Conservation (phyloP, 2,113 vertebrate species). For the Felis catus region DNA sequence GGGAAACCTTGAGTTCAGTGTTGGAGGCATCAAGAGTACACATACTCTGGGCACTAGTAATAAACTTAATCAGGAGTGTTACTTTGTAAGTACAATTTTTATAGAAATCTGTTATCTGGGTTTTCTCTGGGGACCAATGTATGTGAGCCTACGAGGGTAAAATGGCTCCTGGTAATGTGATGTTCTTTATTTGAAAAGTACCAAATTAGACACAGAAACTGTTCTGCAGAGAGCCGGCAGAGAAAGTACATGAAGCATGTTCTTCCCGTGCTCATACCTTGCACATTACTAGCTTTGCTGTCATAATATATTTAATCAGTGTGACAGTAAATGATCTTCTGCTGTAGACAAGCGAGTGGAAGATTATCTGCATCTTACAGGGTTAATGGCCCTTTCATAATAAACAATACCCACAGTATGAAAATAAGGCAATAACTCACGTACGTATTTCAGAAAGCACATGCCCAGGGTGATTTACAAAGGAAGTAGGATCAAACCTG, state of each 20-base stretch:
- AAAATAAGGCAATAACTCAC: slow-evolving; percentile 82
- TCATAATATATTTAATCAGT: slow-evolving; percentile 84
- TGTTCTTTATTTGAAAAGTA: slow-evolving; percentile 60
- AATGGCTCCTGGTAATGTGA: slow-evolving; percentile 48
- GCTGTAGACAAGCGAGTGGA: slow-evolving; percentile 83
- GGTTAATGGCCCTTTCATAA: slow-evolving; percentile 88
- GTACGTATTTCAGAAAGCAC: slow-evolving; percentile 80
- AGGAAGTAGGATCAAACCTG: slow-evolving; percentile 77
- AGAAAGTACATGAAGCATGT: slow-evolving; percentile 18
- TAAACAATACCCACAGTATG: slow-evolving; percentile 87
- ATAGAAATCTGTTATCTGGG: slow-evolving; percentile 57
- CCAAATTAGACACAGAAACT: slow-evolving; percentile 20
- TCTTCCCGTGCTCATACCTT: slow-evolving; percentile 66
- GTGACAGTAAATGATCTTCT: slow-evolving; percentile 76
- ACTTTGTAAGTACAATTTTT: slow-evolving; percentile 70
- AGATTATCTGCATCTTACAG: slow-evolving; percentile 83
- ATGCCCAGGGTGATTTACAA: slow-evolving; percentile 81
- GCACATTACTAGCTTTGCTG: slow-evolving; percentile 66
- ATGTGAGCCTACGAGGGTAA: slow-evolving; percentile 18
- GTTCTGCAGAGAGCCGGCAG: not conserved
- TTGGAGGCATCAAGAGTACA: slow-evolving; percentile 64
- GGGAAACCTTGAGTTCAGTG: slow-evolving; percentile 63
- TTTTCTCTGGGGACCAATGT: slow-evolving; percentile 56
- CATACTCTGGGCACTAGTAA: slow-evolving; percentile 12
- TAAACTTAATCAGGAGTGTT: slow-evolving; percentile 64